Base-by-base conservation (phyloP, 2,888 invertebrate species). In the Pachycephus smyrnensis region DNA sequence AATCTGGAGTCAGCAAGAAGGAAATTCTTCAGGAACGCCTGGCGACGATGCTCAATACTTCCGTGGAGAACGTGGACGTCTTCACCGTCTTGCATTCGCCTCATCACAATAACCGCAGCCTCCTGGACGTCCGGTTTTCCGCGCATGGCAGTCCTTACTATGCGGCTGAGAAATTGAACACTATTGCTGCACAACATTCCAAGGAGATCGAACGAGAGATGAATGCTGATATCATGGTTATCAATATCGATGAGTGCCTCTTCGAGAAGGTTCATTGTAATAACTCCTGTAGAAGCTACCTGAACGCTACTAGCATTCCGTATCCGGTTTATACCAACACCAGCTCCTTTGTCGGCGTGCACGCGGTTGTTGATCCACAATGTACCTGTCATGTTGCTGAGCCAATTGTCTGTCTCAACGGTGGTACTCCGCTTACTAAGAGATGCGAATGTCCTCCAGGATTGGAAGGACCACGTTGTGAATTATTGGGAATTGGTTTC, bases 141-240 rank as follows among this genome's bases (percentile, higher is more conserved):
- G 98, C 97, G 0, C 98, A 98, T 89, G 98, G 98, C 0, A 98
- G 98, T 0, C 98, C 98, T 0, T 98, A 98, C 91, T 98, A 98
- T 90, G 94, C 96, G 0, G 94, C 98, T 0, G 97, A 97, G 90
- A 96, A 96, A 88, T 93, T 99, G 12, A 97, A 99, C 87, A 97
- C 97, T 11, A 95, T 97, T 88, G 94, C 97, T n/a, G 94, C 95
- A 11, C 94, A 94, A 79, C 94, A 96, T 87, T 94, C 96, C 83
- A 93, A 94, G 71, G 94, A 95, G 91, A 90, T 97, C 80, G 96
- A 97, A 92, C 92, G 93, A 71, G 94, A 95, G 69, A 93, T 98
- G 12, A 94, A 94, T 37, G 93, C 96, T 0, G 94, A 95, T 87
- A 95, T 98, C 84, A 93, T 96, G 81, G 96, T 98, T 96, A 95